Base-by-base conservation (phyloP, 2,888 invertebrate species). In the Scotopteryx bipunctaria region DNA sequence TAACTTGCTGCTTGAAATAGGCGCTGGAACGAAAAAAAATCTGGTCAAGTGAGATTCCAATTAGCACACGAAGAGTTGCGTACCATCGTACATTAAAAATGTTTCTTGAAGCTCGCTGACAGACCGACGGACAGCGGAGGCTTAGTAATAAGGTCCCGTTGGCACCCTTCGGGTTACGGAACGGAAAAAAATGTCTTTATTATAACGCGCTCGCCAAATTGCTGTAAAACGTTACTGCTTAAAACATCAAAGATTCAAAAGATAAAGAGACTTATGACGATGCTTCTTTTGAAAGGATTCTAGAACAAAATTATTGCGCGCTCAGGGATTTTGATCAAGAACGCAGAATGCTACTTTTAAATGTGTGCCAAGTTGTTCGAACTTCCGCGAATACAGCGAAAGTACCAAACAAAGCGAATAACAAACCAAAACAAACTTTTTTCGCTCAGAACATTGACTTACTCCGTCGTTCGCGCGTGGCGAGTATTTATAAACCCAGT, bases 381-480 rank as follows among this genome's bases (percentile, higher is more conserved):
- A 11, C 47, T 57, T 57, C 61, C 51, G 50, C 51, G 53, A 58
- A 62, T 52, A 53, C 42, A 42, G 45, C 36, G 19, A 16, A 15
- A 21, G 14, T 33, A 16, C 38, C 33, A 38, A 50, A 49, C 54
- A 54, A 54, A 54, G 48, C 23, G 11, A 35, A 50, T 15, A 31
- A 45, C 57, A 59, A 58, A 58, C 60, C 60, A 60, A 62, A 57
- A 63, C 57, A 57, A 27, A 58, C 59, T 37, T 63, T 52, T 71
- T 64, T 58, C 59, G 59, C 61, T 55, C 64, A 64, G 80, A 67
- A 65, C 80, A 55, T 80, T 81, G 81, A 81, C 78, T 74, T 67
- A 58, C 44, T 43, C 54, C 62, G 66, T 64, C 62, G 66, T 64
- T 35, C 16, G 44, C 68, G 64, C 72, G 67, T 67, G 63, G 59